Conservation (phyloP, 2,797 vertebrate genomes). For the Chrysocyon brachyurus region DNA sequence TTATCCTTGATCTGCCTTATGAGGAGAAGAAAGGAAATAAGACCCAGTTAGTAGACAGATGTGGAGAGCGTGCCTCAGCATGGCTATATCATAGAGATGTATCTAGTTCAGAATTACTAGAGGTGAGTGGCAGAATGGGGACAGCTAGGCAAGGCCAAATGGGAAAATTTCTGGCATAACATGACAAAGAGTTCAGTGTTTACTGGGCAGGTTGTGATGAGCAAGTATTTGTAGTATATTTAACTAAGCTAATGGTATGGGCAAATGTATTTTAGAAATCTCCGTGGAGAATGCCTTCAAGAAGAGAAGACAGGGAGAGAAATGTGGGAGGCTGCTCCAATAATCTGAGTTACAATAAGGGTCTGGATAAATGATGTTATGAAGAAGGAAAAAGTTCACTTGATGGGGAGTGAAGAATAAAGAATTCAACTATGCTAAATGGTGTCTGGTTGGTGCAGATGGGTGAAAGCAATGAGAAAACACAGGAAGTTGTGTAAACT, state of each 20-base stretch:
- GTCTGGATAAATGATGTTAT: not conserved
- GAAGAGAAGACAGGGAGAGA: not conserved
- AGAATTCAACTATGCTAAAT: not conserved
- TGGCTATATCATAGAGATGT: not conserved
- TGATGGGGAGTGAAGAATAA: not conserved
- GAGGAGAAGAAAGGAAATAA: not conserved
- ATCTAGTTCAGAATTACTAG: not conserved
- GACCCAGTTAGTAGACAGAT: not conserved
- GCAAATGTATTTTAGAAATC: not conserved
- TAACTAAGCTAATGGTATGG: not conserved
- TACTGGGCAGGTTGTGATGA: not conserved
- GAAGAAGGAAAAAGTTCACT: not conserved
- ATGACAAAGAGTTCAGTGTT: not conserved
- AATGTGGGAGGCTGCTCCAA: not conserved
- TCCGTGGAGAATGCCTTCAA: not conserved
- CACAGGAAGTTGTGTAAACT: not conserved
- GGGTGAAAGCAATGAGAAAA: not conserved
- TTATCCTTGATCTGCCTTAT: not conserved
- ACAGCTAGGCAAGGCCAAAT: not conserved
- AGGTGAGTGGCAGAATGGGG: not conserved
- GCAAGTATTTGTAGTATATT: not conserved
- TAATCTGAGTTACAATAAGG: not conserved
- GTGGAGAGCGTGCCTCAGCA: not conserved
- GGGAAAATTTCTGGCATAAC: not conserved
- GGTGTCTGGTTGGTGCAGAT: not conserved